Evolutionary conservation across 2,888 invertebrate genomes (phyloP).

Genomic region (Halocaridina rubra): DNA sequence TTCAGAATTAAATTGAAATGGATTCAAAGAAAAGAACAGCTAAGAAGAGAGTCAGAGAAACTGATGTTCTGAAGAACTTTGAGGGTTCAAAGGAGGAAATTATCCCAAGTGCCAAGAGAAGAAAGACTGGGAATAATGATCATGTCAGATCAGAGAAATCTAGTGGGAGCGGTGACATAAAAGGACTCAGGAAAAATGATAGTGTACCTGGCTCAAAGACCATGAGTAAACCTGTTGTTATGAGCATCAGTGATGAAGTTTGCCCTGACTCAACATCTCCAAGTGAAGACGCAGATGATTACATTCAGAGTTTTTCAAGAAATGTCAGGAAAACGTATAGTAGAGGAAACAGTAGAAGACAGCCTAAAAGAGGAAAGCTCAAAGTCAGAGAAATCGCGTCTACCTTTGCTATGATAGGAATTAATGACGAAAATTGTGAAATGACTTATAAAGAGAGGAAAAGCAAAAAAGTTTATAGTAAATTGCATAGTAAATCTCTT

Average conservation of each 20-base stretch:
- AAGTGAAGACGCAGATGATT: not conserved
- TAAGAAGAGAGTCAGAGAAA: slow-evolving; percentile 10
- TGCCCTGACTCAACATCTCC: no score
- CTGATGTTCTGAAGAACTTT: not conserved
- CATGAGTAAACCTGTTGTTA: no score
- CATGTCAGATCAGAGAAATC: not conserved
- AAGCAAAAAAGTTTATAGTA: not conserved
- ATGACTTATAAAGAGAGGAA: not conserved
- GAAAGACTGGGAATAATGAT: slow-evolving; percentile 11
- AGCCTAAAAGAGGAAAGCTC: not conserved
- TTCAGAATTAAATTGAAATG: slow-evolving; percentile 25
- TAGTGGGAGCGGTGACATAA: not conserved
- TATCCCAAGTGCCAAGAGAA: not conserved
- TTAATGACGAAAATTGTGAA: not conserved
- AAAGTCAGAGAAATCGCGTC: not conserved
- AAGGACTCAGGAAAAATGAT: not conserved
- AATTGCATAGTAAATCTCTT: not conserved
- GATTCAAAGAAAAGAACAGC: not conserved
- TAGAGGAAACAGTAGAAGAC: slow-evolving; percentile 6
- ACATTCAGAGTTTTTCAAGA: slow-evolving; percentile 6
- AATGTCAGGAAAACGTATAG: slow-evolving; percentile 34
- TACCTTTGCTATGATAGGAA: not conserved
- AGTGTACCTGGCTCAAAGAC: no score
- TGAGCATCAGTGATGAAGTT: no score
- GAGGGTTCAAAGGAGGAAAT: not conserved